Evolutionary conservation across 2,888 invertebrate genomes (phyloP), one percentile per base, ranked within the genome.

Genomic region (Monoplex corrugatus): DNA sequence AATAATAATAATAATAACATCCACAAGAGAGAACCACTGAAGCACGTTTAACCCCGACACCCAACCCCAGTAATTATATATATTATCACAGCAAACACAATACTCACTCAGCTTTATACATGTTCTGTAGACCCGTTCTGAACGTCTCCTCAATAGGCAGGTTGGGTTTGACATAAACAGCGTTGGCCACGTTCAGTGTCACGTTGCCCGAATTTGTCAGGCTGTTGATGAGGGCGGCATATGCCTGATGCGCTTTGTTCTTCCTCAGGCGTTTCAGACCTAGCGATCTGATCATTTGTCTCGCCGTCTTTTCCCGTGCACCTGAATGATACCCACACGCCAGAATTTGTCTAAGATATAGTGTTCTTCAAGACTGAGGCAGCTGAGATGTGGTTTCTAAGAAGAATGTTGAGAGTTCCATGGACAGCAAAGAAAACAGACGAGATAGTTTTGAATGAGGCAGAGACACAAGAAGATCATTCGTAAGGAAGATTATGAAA

Each of bases 171-270:
- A 91, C 92, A 87, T 90, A 94, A 38, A 93, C 90, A 13, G 91
- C 91, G 89, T 95, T 95, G 40, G 95, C 95, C 19, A 89, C 90
- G 82, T 90, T 89, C n/a, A 95, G 85, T 8, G 89, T 91, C 84
- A 91, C 91, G 19, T 91, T 89, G 32, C 45, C 72, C 32, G 87
- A 45, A 35, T 50, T n/a, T n/a, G 82, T 50, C 38, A 92, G 86
- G 6, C 82, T 45, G 10, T 80, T 68, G 50, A 89, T 38, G 8
- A 91, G 85, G 19, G 87, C 87, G 35, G 90, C 50, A 86, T 91
- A 92, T 35, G 91, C 92, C 5, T 68, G 8, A 57, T 91, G 92
- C 28, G 91, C 87, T 38, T 87, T 88, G 63, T 63, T 38, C 3
- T 87, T 88, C n/a, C 75, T 32, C 45, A 90, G 80, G 3, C 63